Base-by-base conservation (phyloP, 2,888 invertebrate species). In the Temnothorax ravouxi region DNA sequence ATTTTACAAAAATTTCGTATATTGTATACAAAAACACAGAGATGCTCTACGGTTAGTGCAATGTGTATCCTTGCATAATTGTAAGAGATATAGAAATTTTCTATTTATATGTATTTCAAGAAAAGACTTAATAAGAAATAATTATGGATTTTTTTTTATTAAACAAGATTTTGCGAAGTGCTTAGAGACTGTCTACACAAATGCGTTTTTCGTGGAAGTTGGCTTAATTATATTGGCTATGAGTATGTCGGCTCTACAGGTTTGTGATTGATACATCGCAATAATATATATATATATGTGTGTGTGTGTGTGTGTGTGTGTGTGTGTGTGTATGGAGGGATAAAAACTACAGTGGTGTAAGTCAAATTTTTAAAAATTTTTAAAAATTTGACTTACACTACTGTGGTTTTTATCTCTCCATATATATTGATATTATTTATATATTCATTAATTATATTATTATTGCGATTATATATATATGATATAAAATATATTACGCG, bases 241-340 rank as follows among this genome's bases (percentile, higher is more conserved):
- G 71, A 79, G 59, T 71, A 1, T 71, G 4, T 79, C 79, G 21
- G 69, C 69, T 18, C 13, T 71, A 21, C 59, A 79, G 69, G 79
- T 79, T 47, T 25, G 44, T 59, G 21, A 9, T 41, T 9, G 2
- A 41, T 18, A 56, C 15, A 50, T 34, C 6, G 34, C 34, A 34
- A 6, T 34, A 34, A 34, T 6, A 34, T 34, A 29, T n/a, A n/a
- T n/a, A n/a, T n/a, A n/a, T n/a, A n/a, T n/a, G n/a, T n/a, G n/a
- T n/a, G n/a, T n/a, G n/a, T n/a, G n/a, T n/a, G n/a, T n/a, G n/a
- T n/a, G n/a, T n/a, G n/a, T n/a, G n/a, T n/a, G n/a, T n/a, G n/a
- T n/a, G n/a, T n/a, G n/a, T n/a, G n/a, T n/a, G 1, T 25, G 25
- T 25, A 25, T 25, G 25, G 25, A 25, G 25, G 1, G 25, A 1